phyloP scores from a whole-genome alignment of 1,140 invertebrate genomes.

The Limonius californicus region DNA sequence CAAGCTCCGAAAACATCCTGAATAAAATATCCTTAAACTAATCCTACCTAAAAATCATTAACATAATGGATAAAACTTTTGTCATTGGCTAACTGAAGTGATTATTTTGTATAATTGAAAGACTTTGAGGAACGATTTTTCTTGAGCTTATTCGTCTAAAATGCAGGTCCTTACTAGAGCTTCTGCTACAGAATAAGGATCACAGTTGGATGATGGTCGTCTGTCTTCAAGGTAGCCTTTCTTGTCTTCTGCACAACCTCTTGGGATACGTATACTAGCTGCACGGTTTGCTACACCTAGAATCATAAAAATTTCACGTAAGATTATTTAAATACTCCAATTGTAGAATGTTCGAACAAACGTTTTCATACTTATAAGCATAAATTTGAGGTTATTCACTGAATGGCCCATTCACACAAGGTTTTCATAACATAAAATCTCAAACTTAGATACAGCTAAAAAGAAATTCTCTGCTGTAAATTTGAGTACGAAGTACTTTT shows the following conservation, averaged over 20 bases:
- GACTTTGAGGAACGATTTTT: slow-evolving; percentile 12
- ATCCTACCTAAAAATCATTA: not conserved
- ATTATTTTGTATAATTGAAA: slow-evolving; percentile 15
- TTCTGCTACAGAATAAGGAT: slow-evolving; percentile 72
- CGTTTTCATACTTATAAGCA: no score
- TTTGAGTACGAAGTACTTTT: no score
- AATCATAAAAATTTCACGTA: slow-evolving; percentile 15
- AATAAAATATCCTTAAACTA: not conserved
- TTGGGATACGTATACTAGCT: slow-evolving; percentile 78
- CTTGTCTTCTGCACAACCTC: slow-evolving; percentile 78
- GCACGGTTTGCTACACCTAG: slow-evolving; percentile 75
- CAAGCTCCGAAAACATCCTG: not conserved
- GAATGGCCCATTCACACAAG: no score
- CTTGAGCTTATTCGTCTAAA: slow-evolving; percentile 54
- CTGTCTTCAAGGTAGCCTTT: slow-evolving; percentile 93
- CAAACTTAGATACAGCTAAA: no score
- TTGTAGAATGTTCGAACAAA: not conserved
- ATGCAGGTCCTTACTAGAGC: slow-evolving; percentile 64
- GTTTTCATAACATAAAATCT: no score
- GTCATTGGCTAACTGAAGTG: not conserved
- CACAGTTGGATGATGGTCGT: slow-evolving; percentile 88
- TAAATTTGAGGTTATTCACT: no score
- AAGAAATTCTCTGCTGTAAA: no score
- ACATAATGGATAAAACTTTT: not conserved
- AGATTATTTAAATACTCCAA: no score